Evolutionary conservation across 1,140 invertebrate species (phyloP), one percentile per base, ranked within the genome.

Genomic region (Grapholita molesta): DNA sequence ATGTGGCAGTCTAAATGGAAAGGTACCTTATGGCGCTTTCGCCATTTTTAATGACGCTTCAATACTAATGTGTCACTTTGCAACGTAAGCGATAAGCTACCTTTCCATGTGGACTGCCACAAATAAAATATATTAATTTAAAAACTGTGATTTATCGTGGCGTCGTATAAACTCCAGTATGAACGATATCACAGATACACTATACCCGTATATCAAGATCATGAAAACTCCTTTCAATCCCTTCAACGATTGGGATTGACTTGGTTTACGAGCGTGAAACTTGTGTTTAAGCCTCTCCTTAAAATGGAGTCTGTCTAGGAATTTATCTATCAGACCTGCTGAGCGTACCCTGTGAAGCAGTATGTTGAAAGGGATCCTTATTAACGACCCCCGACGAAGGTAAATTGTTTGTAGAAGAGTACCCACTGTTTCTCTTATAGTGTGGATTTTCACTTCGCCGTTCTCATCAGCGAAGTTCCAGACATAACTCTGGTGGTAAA

Each of bases 301-400:
- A 24, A 11, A 55, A 12, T 55, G 23, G 7, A 55, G 18, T 55
- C 52, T 21, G 4, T 18, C 18, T 3, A 7, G 11, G 24, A 23
- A 55, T 18, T 18, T 21, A 1, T 55, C 21, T 6, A 55, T 24
- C 1, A 25, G 12, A 2, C 32, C 32, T 24, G n/a, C 32, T 23
- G 32, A 66, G 0, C 35, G 38, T 7, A 18, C 35, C 11, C 38
- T 48, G 2, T 12, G 11, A 3, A 66, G 11, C 12, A 25, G 18
- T 8, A 18, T 42, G 21, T 48, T 48, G 8, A 66, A 24, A 8
- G 32, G 24, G 8, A 21, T 23, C 18, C 8, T 8, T 8, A 66
- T 23, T 3, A 15, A 24, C 3, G 72, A 75, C 6, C 73, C 75
- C 5, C 69, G 68, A 5, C 70, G 70, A 21, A 77, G 69, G 23